These are phyloP conservation scores for Aradophagus sp. DNA, from an alignment of 1,140 invertebrate species.

Conservation along the genomic window DNA sequence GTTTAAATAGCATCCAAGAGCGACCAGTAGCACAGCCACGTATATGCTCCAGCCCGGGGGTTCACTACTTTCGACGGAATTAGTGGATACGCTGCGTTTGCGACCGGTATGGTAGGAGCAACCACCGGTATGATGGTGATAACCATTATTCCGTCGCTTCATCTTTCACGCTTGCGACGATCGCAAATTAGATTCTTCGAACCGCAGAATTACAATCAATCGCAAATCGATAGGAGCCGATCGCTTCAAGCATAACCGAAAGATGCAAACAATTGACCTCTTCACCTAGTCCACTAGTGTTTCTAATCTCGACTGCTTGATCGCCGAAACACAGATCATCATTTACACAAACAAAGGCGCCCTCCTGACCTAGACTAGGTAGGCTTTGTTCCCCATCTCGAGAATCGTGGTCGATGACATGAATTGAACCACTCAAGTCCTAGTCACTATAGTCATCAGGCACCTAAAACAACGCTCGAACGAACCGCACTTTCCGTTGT, in stretches of 20 bases:
- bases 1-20: conserved; percentile 85
- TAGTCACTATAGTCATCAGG: not conserved
- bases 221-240: conserved; percentile 1
- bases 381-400: conserved; percentile 4
- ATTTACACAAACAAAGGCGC: conserved; percentile 14
- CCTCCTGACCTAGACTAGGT: not conserved
- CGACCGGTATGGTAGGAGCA: conserved; percentile 58
- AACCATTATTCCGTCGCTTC: conserved; percentile 62
- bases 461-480: too few species aligned
- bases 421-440: conserved; percentile 2
- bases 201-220: not conserved
- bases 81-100: conserved; percentile 26
- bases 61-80: conserved; percentile 52
- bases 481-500: too few species aligned
- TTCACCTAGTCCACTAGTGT: conserved; percentile 1
- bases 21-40: conserved; percentile 78
- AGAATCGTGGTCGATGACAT: not conserved
- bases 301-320: conserved; percentile 3
- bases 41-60: conserved; percentile 75
- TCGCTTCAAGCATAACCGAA: conserved; percentile 1
- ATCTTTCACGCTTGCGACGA: conserved; percentile 42
- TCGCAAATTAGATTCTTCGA: conserved; percentile 4
- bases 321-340: conserved; percentile 21
- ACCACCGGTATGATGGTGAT: conserved; percentile 22
- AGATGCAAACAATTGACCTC: conserved; percentile 4